Base-by-base conservation (phyloP, 1,140 invertebrate species). In the Plectrocnemia conspersa region DNA sequence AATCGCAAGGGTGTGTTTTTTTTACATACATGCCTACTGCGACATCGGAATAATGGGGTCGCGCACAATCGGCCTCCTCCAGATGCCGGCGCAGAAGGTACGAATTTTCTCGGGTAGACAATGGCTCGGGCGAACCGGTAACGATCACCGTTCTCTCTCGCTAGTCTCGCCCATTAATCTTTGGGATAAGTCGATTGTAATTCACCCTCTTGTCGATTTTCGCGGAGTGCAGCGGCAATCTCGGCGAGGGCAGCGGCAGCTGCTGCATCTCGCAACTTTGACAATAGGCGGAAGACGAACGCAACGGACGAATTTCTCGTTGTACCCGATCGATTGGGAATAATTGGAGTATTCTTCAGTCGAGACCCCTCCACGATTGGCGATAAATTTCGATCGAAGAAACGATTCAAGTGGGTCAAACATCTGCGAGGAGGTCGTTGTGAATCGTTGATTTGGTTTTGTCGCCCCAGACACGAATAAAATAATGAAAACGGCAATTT, bases 11-110 rank as follows among this genome's bases (percentile, higher is more conserved):
- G 56, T 59, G 36, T 36, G 18, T 54, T 45, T 54, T 49, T 49
- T 47, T 16, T 42, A 36, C 45, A 46, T 21, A n/a, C n/a, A n/a
- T n/a, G n/a, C n/a, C n/a, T n/a, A n/a, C n/a, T 32, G 52, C 35
- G 52, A 54, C 46, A 59, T n/a, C n/a, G n/a, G n/a, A n/a, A n/a
- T 40, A 59, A 59, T 59, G 40, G 36, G 38, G 45, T 44, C 19
- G 47, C 52, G 50, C 19, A 54, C 50, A 49, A 54, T 47, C 25
- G 44, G 6, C 18, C 44, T n/a, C 44, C 44, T 27, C 25, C 46
- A 56, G 40, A 47, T 32, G 40, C 54, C 54, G 42, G n/a, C 38
- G 32, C 33, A 38, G 22, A 40, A 50, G 25, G 27, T 50, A 52
- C 24, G 49, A 52, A 52, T 52, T 52, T 52, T 16, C 10, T 52